Evolutionary conservation across 1,140 invertebrate species (phyloP).

Genomic region (Bemisia tabaci): DNA sequence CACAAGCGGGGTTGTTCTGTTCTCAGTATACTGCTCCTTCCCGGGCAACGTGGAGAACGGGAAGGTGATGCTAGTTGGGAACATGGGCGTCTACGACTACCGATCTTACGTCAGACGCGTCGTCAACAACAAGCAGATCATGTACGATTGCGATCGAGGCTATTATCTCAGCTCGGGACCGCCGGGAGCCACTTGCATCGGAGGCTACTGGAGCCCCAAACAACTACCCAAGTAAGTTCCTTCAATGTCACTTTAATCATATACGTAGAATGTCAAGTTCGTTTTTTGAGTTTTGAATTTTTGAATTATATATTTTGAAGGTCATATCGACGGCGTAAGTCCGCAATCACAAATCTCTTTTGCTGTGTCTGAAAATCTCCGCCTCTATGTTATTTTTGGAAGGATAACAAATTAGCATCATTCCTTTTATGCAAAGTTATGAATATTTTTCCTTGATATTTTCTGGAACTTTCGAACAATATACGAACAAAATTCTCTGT

Average conservation of each 20-base stretch:
- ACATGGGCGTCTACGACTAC: constrained; percentile 95
- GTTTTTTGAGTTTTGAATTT: no score
- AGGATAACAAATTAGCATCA: no score
- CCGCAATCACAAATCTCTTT: no score
- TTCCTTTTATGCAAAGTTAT: no score
- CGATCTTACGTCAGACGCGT: constrained; percentile 87
- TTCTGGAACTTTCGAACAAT: no score
- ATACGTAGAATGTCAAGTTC: no score
- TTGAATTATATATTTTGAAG: no score
- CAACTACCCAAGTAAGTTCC: constrained; percentile 48
- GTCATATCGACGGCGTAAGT: no score
- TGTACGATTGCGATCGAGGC: constrained; percentile 90
- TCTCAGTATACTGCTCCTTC: constrained; percentile 80
- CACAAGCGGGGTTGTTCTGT: constrained; percentile 3
- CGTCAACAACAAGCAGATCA: constrained; percentile 85
- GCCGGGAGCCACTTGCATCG: constrained; percentile 82
- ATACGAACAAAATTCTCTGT: no score
- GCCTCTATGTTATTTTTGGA: no score
- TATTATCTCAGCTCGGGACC: constrained; percentile 64
- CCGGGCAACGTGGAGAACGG: constrained; percentile 83
- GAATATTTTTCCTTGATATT: no score
- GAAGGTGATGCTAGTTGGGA: constrained; percentile 83
- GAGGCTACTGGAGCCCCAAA: constrained; percentile 73
- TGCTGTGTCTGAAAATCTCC: no score
- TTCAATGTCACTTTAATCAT: background rate